Evolutionary conservation across 2,888 invertebrate species (phyloP), one percentile per base, ranked within the genome.

Genomic region (Podabrus alpinus): DNA sequence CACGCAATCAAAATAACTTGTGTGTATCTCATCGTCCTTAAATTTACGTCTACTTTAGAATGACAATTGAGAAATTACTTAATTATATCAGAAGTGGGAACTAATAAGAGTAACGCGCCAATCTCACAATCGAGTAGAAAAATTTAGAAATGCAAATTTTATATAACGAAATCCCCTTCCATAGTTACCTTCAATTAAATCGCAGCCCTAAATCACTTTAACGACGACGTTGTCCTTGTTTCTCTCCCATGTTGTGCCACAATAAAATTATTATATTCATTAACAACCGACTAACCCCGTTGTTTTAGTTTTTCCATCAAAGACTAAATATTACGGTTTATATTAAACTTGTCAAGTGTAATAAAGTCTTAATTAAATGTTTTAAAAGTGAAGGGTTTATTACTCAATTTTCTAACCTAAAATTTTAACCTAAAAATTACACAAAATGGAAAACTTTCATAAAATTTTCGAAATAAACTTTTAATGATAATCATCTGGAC

Each of bases 1-100:
- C 75, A 75, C 75, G 75, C 75, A 67, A 75, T 66, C 59, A 17
- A 72, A 75, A 72, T 75, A 72, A 75, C 68, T 75, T 75, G 73
- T 75, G 75, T 68, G 73, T 72, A 45, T 75, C 25, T 29, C 68
- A 72, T 73, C 70, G 45, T 75, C 59, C 59, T 70, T 62, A 62
- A 72, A 25, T 69, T 72, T 72, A 75, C 24, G 68, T 59, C 59
- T 72, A 60, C 45, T 25, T n/a, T 70, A 62, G 69, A 70, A 59
- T 70, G 75, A 75, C 75, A 70, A 64, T 72, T 73, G 62, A 64
- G 67, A 62, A 70, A 75, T 59, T 62, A 19, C 69, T 75, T 72
- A 75, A 75, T 75, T 45, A 24, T 67, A 62, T 59, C 17, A 59
- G 4, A 61, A 70, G 69, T 66, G 59, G 19, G n/a, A 61, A 71